A percentile compares a stretch with the other conserved stretches of the same genome.
Evolutionary conservation across 2,113 vertebrate species (phyloP).

Genomic region (Tichodroma muraria): DNA sequence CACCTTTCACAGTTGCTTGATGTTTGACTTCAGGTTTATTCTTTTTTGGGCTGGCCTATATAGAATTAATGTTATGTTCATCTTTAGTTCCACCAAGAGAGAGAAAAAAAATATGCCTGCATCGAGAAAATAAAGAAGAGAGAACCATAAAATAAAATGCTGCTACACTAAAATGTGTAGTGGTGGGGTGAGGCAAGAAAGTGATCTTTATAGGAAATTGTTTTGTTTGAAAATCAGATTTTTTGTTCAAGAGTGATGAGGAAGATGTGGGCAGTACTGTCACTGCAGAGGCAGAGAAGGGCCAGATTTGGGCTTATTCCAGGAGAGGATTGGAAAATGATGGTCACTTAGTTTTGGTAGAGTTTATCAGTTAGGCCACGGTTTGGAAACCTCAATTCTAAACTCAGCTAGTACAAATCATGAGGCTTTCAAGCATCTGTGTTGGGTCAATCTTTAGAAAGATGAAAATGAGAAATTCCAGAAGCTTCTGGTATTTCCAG

Average conservation of each 20-base stretch:
- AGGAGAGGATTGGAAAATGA: fast-evolving
- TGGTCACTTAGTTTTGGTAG: not conserved
- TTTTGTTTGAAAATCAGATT: not conserved
- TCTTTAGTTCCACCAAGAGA: not conserved
- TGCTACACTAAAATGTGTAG: not conserved
- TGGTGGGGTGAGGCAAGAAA: not conserved
- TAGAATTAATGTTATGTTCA: not conserved
- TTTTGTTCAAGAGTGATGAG: not conserved
- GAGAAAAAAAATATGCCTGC: not conserved
- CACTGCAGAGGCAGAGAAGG: not conserved
- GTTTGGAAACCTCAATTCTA: not conserved
- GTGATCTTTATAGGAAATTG: not conserved
- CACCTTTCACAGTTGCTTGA: not conserved
- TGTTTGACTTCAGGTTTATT: not conserved
- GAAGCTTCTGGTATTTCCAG: not conserved
- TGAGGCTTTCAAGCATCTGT: not conserved
- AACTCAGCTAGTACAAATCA: not conserved
- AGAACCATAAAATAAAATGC: not conserved
- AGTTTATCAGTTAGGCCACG: not conserved
- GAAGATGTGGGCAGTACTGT: not conserved
- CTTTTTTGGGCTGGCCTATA: not conserved
- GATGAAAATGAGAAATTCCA: not conserved
- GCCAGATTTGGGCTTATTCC: not conserved
- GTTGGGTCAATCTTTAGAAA: not conserved
- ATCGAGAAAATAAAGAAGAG: not conserved